Evolutionary conservation across 2,113 vertebrate species (phyloP).

Genomic region (Trogon surrucura): DNA sequence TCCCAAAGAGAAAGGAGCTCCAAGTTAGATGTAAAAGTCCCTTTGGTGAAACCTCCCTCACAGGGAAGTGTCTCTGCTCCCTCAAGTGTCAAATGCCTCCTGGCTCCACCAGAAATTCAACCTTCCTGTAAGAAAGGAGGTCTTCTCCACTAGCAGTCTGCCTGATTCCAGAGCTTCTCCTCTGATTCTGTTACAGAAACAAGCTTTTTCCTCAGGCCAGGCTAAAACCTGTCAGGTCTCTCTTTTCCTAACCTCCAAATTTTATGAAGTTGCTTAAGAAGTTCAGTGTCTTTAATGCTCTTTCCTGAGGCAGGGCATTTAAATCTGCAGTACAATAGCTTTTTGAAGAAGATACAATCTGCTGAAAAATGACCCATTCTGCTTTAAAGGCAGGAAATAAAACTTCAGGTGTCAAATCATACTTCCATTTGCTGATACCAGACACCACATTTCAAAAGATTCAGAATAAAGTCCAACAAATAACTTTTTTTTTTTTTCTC

Average conservation of each 20-base stretch:
- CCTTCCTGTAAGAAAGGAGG: neutral
- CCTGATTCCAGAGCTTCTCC: neutral
- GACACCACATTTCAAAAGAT: neutral
- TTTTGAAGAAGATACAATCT: slow-evolving; percentile 33
- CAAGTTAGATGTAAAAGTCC: neutral
- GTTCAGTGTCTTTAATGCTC: neutral
- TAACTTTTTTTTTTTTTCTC: neutral
- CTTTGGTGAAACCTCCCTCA: neutral
- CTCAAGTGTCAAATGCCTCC: neutral
- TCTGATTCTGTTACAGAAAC: neutral
- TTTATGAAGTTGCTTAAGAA: slow-evolving; percentile 16
- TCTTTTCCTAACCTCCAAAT: neutral
- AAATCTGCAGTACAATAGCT: slow-evolving; percentile 13
- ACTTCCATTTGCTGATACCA: neutral
- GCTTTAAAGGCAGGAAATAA: slow-evolving; percentile 48
- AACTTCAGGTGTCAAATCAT: slow-evolving; percentile 28
- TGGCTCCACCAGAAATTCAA: neutral
- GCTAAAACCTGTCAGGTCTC: neutral
- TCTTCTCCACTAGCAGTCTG: neutral
- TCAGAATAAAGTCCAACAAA: slow-evolving; percentile 16
- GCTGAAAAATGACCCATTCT: slow-evolving; percentile 26
- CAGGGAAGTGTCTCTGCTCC: neutral
- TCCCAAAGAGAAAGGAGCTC: neutral
- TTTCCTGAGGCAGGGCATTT: slow-evolving; percentile 48
- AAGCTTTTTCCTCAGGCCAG: neutral